Base-by-base conservation (phyloP, 2,888 invertebrate species). In the Tachina fera region DNA sequence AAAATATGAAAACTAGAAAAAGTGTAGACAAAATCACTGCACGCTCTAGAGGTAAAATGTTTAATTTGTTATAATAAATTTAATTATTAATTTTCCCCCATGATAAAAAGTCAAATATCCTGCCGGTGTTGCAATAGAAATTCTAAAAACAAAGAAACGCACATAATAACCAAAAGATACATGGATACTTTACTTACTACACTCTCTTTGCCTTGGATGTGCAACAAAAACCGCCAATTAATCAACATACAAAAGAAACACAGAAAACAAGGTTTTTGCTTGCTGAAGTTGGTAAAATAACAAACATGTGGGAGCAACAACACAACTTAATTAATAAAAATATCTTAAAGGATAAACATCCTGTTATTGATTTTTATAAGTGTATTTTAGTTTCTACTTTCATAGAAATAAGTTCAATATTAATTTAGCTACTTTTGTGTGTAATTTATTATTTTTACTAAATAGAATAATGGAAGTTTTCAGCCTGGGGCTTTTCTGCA, bases 31-130 rank as follows among this genome's bases (percentile, higher is more conserved):
- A 71, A 81, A 85, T 81, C 80, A 70, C 31, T 82, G 74, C 82
- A 85, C 85, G 74, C 82, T 81, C 41, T 82, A 85, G 81, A 85
- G 78, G 85, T 78, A 78, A 78, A 74, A 85, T 58, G 78, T 65
- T 60, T 31, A 74, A 85, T 85, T 85, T 85, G 70, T 75, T 75
- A 78, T 19, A 43, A 60, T 9, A 75, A 74, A 68, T 45, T 70
- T 41, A 45, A 31, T 43, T 39, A 60, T 49, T 60, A 10, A 16
- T 39, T 22, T 6, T n/a, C 13, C 1, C n/a, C n/a, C 19, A 47
- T 19, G 11, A 22, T 41, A 41, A 16, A 39, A 60, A 70, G 31
- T 9, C 51, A 65, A 19, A 72, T 67, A 72, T 77, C 60, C 76
- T 83, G 56, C 11, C 47, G 39, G 56, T 56, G 39, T 68, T 58